phyloP scores from a whole-genome alignment of 2,888 invertebrate species.

The Leptopilina syphax region DNA sequence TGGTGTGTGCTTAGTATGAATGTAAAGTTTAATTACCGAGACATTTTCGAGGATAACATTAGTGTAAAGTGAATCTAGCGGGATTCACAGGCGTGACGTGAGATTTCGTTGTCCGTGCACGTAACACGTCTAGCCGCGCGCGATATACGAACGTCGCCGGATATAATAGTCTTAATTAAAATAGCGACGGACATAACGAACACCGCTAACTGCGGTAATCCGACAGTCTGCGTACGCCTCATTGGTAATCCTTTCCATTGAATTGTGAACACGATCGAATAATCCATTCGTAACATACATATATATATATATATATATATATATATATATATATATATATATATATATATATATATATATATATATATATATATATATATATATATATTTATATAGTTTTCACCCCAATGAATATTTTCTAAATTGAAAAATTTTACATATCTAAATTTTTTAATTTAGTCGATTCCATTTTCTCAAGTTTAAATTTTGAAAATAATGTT shows the following conservation, averaged over 20 bases:
- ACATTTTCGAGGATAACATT: constrained; percentile 5
- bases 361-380: not conserved
- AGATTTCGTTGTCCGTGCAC: constrained; percentile 58
- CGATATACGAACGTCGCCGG: constrained; percentile 54
- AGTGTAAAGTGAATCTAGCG: constrained; percentile 20
- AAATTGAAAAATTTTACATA: no score
- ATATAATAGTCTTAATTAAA: constrained; percentile 72
- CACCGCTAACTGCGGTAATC: constrained; percentile 71
- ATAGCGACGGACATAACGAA: constrained; percentile 69
- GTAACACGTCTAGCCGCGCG: constrained; percentile 53
- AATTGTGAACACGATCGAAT: constrained; percentile 49
- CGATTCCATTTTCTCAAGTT: no score
- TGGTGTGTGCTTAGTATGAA: not conserved
- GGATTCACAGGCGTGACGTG: constrained; percentile 37
- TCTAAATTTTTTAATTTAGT: no score
- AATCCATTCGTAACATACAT: constrained; percentile 34
- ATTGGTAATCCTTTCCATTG: constrained; percentile 68
- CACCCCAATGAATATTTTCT: no score
- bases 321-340: not conserved
- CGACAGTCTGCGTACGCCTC: constrained; percentile 64
- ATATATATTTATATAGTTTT: no score
- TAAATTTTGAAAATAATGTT: no score
- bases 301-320: not conserved
- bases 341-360: not conserved
- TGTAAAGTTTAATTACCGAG: constrained; percentile 1